Conservation (phyloP, 2,113 vertebrate species). For the Trematomus loennbergii region DNA sequence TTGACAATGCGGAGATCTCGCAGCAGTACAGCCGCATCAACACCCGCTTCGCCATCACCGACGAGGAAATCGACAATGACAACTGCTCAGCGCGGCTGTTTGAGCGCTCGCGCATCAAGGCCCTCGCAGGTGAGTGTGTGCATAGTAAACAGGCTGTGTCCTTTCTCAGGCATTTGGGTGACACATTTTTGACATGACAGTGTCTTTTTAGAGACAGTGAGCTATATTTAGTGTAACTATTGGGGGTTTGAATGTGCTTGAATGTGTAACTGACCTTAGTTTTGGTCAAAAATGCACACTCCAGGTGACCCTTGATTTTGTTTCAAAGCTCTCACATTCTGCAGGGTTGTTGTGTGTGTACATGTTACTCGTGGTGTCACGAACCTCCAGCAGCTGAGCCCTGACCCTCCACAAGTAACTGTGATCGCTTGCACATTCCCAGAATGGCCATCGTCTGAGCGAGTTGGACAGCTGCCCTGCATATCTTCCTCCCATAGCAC, state of each 20-base stretch:
- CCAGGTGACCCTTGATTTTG: slow-evolving; percentile 15
- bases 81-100: slow-evolving; percentile 95
- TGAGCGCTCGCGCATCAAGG: slow-evolving; percentile 98
- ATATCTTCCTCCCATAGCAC: slow-evolving; percentile 55
- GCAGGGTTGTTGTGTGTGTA: not conserved
- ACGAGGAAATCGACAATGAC: slow-evolving; percentile 97
- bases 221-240: slow-evolving; percentile 26
- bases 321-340: slow-evolving; percentile 1
- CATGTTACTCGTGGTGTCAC: slow-evolving; percentile 37
- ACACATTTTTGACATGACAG: too few species aligned
- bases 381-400: slow-evolving; percentile 68
- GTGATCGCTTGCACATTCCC: slow-evolving; percentile 80
- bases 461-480: slow-evolving; percentile 83
- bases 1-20: slow-evolving; percentile 94
- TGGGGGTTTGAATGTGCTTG: slow-evolving; percentile 2
- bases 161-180: not conserved
- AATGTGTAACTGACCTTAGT: slow-evolving; percentile 34
- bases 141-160: slow-evolving; percentile 45
- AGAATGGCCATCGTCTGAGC: slow-evolving; percentile 71
- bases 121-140: slow-evolving; percentile 91
- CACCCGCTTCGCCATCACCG: slow-evolving; percentile 90
- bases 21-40: slow-evolving; percentile 95
- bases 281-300: not conserved
- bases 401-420: slow-evolving; percentile 55
- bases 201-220: not conserved